Base-by-base conservation (phyloP, 2,797 vertebrate genomes). In the Pampus argenteus region DNA sequence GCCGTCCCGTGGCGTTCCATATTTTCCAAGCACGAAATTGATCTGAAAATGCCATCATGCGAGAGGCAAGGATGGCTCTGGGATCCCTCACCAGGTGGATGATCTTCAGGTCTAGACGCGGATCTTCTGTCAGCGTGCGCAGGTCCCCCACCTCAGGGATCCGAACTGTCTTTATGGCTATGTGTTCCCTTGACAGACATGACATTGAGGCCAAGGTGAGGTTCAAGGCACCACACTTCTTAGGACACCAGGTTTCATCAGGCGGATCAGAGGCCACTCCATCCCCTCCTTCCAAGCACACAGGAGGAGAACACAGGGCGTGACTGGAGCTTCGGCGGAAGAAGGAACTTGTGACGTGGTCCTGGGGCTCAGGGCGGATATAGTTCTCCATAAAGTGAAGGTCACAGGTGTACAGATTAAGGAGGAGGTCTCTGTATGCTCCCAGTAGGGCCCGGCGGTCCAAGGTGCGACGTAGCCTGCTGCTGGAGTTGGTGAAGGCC, bases 61-160 rank as follows among this genome's bases (percentile, higher is more conserved):
- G 92, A 6, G 95, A 96, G 6, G 94, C 90, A 0, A 94, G 89
- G 60, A 95, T 88, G 18, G 94, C 95, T 60, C 95, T 83, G 8
- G 95, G 95, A 79, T 96, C 95, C 38, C 95, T 91, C 18, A 96
- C 95, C 68, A 96, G 83, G 80, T 96, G 95, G 59, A 96, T 80
- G 62, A 96, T 94, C 78, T 93, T 94, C 34, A 96, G 73, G 71
- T 95, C 93, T 69, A 96, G 89, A 15, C 94, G 92, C 4, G 94
- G 94, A 81, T 96, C 95, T 79, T 96, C 94, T 0, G 87, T 93
- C 52, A 96, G 79, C 1, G 93, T 93, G 23, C 93, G 91, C 31
- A 94, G 84, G 67, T 95, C 91, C 1, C 87, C 85, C 22, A 95
- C 84, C 60, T 91, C 90, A 1, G 93, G 92, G 38, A 95, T 81